Percentiles rank a stretch among this genome's conserved stretches.
Evolutionary conservation across 2,113 vertebrate species (phyloP).

Genomic region (Sclerurus mexicanus): DNA sequence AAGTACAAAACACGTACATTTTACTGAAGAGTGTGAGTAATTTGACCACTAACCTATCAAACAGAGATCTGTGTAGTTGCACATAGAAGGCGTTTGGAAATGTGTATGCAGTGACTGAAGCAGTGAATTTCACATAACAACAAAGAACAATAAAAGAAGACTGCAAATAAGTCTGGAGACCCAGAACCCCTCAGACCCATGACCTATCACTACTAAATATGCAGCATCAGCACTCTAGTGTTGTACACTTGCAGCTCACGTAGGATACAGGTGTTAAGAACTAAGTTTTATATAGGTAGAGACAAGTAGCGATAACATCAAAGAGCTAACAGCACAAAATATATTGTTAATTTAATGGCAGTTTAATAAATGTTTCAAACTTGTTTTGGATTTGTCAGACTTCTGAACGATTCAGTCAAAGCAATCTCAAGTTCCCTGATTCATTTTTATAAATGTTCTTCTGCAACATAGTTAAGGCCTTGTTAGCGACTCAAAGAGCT

Average conservation of each 20-base stretch:
- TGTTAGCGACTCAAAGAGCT: background rate
- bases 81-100: background rate
- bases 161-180: background rate
- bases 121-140: background rate
- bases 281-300: background rate
- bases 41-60: background rate
- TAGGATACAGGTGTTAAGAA: background rate
- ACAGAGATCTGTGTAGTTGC: background rate
- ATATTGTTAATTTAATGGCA: background rate
- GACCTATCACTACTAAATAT: background rate
- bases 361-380: background rate
- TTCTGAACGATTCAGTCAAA: background rate
- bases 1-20: rapidly evolving
- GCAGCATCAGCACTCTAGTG: background rate
- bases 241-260: background rate
- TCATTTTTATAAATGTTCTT: background rate
- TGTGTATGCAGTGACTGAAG: background rate
- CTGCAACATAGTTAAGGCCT: background rate
- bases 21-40: background rate
- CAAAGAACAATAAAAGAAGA: background rate
- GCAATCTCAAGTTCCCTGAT: background rate
- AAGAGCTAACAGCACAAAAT: background rate
- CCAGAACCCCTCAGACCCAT: background rate
- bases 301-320: background rate
- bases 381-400: background rate